These are phyloP conservation scores for Argentina silus DNA, from an alignment of 2,797 vertebrate genomes.

Conservation along the genomic window DNA sequence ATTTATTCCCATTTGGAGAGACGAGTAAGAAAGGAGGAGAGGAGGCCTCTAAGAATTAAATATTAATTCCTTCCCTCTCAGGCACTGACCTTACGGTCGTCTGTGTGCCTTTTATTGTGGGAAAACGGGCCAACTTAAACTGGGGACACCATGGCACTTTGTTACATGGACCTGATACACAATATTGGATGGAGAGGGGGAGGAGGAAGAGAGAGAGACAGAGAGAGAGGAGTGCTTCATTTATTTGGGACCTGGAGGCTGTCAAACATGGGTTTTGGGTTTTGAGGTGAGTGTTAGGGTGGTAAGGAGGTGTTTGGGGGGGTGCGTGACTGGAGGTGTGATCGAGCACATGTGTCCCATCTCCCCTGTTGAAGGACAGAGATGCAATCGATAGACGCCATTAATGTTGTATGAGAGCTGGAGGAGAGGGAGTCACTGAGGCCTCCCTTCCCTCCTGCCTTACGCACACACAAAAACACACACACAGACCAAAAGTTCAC, in stretches of 20 bases:
- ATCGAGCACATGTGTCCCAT: not conserved
- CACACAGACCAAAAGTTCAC: not conserved
- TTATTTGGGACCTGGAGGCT: slow-evolving; percentile 36
- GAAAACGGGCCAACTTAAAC: slow-evolving; percentile 67
- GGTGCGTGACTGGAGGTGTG: not conserved
- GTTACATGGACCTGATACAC: slow-evolving; percentile 58
- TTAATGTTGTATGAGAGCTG: slow-evolving; percentile 16
- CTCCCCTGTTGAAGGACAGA: slow-evolving; percentile 13
- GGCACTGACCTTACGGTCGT: slow-evolving; percentile 68
- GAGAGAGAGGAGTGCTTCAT: slow-evolving; percentile 33
- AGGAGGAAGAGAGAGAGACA: not conserved
- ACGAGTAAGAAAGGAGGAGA: slow-evolving; percentile 34
- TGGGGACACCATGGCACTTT: slow-evolving; percentile 56
- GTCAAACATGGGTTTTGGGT: slow-evolving; percentile 19
- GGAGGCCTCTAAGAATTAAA: slow-evolving; percentile 63
- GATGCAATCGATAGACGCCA: slow-evolving; percentile 12
- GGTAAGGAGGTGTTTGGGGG: not conserved
- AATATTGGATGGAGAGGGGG: slow-evolving; percentile 57
- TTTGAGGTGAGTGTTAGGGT: not conserved
- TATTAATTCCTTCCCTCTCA: slow-evolving; percentile 70
- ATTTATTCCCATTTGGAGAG: slow-evolving; percentile 41
- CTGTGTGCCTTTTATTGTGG: slow-evolving; percentile 62
- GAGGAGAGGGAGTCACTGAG: not conserved
- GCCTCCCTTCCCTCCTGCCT: not conserved
- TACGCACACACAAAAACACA: slow-evolving; percentile 18